Base-by-base conservation (phyloP, 1,140 invertebrate species). In the Sarcophaga peregrina region DNA sequence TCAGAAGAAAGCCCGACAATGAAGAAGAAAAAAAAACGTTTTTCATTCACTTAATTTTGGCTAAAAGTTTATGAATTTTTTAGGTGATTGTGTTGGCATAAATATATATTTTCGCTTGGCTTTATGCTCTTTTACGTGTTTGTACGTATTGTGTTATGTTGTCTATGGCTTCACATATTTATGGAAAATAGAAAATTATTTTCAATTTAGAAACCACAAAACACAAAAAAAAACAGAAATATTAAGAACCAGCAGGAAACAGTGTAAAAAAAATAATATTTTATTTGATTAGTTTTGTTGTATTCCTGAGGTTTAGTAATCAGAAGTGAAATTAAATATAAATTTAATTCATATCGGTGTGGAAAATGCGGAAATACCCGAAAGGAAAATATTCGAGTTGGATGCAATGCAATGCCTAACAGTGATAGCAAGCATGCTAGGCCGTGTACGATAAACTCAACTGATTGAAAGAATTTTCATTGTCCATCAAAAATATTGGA, bases 11-110 rank as follows among this genome's bases (percentile, higher is more conserved):
- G 7, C n/a, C n/a, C n/a, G n/a, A n/a, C n/a, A n/a, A n/a, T n/a
- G n/a, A n/a, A n/a, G n/a, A n/a, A n/a, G 15, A 58, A 58, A 58
- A 58, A 58, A 58, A 0, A 58, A 58, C 15, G 7, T 9, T 5
- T 68, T 20, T 17, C 25, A 9, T 68, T 68, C 62, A 68, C 62
- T 68, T 68, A 17, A 68, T 68, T 68, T 68, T 68, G 62, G 62
- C 62, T 58, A 68, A 68, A 68, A 68, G 62, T 68, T 68, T 68
- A 68, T 68, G 62, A 68, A 25, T 68, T 68, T 20, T 68, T 68
- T 68, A 68, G 20, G 7, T 25, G 62, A 68, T 25, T 20, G 1
- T 1, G 0, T 52, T 10, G 25, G 25, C 13, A 52, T 13, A 52
- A 52, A 52, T 13, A 13, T 10, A 52, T 5, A 52, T 20, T 68